These are phyloP conservation scores for Aradophagus sp. DNA, from an alignment of 1,140 invertebrate species.

Conservation along the genomic window DNA sequence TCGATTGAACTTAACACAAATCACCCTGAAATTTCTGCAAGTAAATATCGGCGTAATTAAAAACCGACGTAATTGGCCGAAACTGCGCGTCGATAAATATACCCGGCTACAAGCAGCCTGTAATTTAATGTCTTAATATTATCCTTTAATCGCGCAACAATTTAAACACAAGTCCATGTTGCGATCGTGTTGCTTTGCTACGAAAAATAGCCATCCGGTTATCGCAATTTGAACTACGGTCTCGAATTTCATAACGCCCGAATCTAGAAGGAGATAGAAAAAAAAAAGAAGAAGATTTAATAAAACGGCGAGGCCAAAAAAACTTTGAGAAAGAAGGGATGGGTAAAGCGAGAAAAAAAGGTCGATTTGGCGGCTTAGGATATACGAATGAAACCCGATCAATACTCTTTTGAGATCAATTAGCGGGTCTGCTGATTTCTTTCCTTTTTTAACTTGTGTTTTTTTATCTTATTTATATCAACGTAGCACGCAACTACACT, in stretches of 20 bases:
- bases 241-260: slow-evolving; percentile 33
- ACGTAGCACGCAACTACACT: slow-evolving; percentile 29
- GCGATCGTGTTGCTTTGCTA: slow-evolving; percentile 25
- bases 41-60: slow-evolving; percentile 7
- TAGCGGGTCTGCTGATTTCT: too few species aligned
- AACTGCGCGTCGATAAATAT: slow-evolving; percentile 25
- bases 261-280: background rate
- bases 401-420: slow-evolving; percentile 45
- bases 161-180: slow-evolving; percentile 32
- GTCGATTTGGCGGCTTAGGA: too few species aligned
- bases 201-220: slow-evolving; percentile 31
- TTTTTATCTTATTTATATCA: slow-evolving; percentile 31
- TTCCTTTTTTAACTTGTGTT: too few species aligned
- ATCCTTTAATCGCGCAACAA: slow-evolving; percentile 42
- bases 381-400: slow-evolving; percentile 35
- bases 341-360: background rate
- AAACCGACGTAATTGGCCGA: slow-evolving; percentile 1
- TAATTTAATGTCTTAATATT: slow-evolving; percentile 50
- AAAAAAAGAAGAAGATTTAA: too few species aligned
- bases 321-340: slow-evolving; percentile 1
- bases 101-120: slow-evolving; percentile 5
- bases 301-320: background rate
- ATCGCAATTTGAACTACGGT: slow-evolving; percentile 42
- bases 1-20: too few species aligned
- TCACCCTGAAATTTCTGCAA: too few species aligned